A percentile compares a stretch with the other conserved stretches of the same genome.
phyloP scores from a whole-genome alignment of 2,888 invertebrate species.

The Bembecia ichneumoniformis region DNA sequence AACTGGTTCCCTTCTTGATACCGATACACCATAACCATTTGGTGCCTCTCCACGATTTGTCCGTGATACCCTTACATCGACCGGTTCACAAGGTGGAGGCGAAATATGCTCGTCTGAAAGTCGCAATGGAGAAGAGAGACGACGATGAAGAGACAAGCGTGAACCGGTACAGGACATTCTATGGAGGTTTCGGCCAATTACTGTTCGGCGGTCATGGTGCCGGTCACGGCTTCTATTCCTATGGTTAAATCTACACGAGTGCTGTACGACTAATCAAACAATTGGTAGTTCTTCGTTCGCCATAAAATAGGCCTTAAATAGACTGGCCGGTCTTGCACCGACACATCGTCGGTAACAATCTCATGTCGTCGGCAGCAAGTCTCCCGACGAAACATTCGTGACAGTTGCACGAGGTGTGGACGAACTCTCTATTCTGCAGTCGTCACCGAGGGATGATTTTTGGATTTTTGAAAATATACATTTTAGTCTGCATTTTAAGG shows the following conservation, averaged over 20 bases:
- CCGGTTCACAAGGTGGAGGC: conserved; percentile 20
- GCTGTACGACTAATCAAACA: neutral
- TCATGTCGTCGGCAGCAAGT: no score
- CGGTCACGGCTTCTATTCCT: conserved; percentile 56
- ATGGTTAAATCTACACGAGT: conserved; percentile 25
- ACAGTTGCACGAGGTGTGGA: no score
- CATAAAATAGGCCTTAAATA: no score
- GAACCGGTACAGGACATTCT: conserved; percentile 40
- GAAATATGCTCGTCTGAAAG: conserved; percentile 25
- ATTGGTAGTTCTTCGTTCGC: no score
- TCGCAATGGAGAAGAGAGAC: conserved; percentile 24
- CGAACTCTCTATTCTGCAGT: no score
- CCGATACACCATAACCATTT: conserved; percentile 29
- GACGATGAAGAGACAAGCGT: conserved; percentile 29
- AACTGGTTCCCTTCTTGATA: conserved; percentile 33
- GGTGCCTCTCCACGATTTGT: conserved; percentile 45
- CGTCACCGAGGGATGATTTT: no score
- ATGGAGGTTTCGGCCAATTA: conserved; percentile 52
- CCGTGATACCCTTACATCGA: conserved; percentile 50
- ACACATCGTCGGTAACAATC: no score
- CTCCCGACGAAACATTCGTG: no score
- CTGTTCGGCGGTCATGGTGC: conserved; percentile 56
- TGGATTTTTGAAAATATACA: no score
- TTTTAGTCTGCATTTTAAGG: no score
- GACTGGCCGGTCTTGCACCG: no score